Percentiles rank a stretch among this genome's conserved stretches.
These are phyloP conservation scores for Brevipalpus yothersi DNA, from an alignment of 1,140 invertebrate species.

Conservation along the genomic window DNA sequence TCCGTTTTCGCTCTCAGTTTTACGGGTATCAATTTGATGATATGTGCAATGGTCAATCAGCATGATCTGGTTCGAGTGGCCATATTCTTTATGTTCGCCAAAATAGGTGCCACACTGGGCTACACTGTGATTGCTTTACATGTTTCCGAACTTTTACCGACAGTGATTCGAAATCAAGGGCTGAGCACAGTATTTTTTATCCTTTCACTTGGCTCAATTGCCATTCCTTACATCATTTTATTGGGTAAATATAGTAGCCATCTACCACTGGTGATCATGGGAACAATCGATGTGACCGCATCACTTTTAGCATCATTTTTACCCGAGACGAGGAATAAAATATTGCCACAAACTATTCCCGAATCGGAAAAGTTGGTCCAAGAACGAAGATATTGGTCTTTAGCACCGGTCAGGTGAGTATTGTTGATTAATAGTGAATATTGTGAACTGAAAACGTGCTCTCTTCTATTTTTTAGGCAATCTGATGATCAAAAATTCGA, in stretches of 20 bases:
- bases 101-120: constrained; percentile 10
- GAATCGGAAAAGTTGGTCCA: constrained; percentile 19
- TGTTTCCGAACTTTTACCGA: constrained; percentile 15
- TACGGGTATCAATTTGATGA: constrained; percentile 16
- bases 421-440: background rate
- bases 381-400: constrained; percentile 17
- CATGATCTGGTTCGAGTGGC: background rate
- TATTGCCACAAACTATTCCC: constrained; percentile 14
- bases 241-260: constrained; percentile 17
- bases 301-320: constrained; percentile 15
- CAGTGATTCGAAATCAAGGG: constrained; percentile 15
- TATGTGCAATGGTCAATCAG: constrained; percentile 14
- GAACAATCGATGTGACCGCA: constrained; percentile 14
- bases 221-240: constrained; percentile 29
- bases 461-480: no score
- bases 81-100: constrained; percentile 9
- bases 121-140: constrained; percentile 13
- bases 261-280: constrained; percentile 17
- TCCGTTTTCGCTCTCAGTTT: constrained; percentile 15
- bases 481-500: no score
- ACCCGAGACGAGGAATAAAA: constrained; percentile 16
- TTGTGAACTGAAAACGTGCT: background rate
- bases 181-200: constrained; percentile 13
- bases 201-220: constrained; percentile 25
- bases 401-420: background rate